These are phyloP conservation scores for Gambusia affinis DNA, from an alignment of 2,113 vertebrate genomes.

Conservation along the genomic window DNA sequence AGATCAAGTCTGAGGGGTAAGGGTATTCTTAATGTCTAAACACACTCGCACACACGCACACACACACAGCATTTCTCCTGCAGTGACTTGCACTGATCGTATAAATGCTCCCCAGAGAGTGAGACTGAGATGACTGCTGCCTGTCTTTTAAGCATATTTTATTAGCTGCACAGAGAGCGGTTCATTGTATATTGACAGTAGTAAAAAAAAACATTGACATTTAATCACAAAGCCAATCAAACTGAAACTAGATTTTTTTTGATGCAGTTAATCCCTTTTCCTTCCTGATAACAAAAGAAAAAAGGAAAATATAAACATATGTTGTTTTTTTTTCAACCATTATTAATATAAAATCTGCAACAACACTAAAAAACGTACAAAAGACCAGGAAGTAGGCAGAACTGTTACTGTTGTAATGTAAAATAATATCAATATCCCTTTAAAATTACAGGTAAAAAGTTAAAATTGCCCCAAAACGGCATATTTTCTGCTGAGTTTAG, in stretches of 20 bases:
- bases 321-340: not conserved
- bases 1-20: slow-evolving; percentile 35
- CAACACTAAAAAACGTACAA: not conserved
- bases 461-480: not conserved
- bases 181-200: not conserved
- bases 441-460: not conserved
- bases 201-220: not conserved
- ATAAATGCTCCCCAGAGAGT: slow-evolving; percentile 53
- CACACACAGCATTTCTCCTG: not conserved
- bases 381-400: not conserved
- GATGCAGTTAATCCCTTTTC: not conserved
- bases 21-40: slow-evolving; percentile 32
- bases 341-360: not conserved
- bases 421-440: not conserved
- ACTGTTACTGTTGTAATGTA: not conserved
- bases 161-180: not conserved
- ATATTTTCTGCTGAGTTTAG: not conserved
- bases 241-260: not conserved
- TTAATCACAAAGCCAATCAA: not conserved
- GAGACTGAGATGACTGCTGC: slow-evolving; percentile 36
- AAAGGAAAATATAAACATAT: not conserved
- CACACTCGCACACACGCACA: slow-evolving; percentile 23
- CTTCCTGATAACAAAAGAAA: not conserved
- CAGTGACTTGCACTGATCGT: slow-evolving; percentile 27
- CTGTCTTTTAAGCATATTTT: slow-evolving; percentile 26